phyloP scores from a whole-genome alignment of 2,888 invertebrate species.

The Caenorhabditis afra region DNA sequence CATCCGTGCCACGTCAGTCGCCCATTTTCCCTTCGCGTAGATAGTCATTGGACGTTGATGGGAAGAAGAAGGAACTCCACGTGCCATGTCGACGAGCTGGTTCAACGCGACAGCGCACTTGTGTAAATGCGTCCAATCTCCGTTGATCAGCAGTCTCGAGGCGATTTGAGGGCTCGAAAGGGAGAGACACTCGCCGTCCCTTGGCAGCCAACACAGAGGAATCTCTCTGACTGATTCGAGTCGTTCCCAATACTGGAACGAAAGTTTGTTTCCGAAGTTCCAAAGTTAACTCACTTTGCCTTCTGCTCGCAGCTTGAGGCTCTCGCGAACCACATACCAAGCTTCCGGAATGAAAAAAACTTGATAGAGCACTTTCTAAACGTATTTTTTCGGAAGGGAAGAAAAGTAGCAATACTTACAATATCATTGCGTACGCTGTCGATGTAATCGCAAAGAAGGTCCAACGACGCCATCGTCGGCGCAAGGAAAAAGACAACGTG shows the following conservation, averaged over 20 bases:
- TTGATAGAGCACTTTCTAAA: constrained; percentile 68
- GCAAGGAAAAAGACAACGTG: constrained; percentile 66
- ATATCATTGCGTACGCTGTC: constrained; percentile 56
- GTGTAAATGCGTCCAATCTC: constrained; percentile 68
- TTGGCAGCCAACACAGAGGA: constrained; percentile 69
- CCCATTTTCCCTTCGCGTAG: constrained; percentile 68
- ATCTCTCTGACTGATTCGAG: constrained; percentile 69
- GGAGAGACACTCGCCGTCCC: constrained; percentile 68
- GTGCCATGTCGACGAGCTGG: constrained; percentile 56
- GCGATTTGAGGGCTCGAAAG: constrained; percentile 64
- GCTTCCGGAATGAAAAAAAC: constrained; percentile 73
- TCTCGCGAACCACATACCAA: constrained; percentile 70
- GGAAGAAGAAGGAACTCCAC: constrained; percentile 31
- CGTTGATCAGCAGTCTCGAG: constrained; percentile 66
- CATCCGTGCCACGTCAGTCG: constrained; percentile 66
- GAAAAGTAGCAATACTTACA: constrained; percentile 14
- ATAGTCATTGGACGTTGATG: constrained; percentile 52
- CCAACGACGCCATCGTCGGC: constrained; percentile 61
- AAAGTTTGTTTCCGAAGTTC: background rate
- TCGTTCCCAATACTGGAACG: constrained; percentile 63
- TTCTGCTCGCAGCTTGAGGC: constrained; percentile 57
- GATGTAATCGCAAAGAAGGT: constrained; percentile 63
- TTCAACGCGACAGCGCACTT: constrained; percentile 64
- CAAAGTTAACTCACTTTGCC: constrained; percentile 45
- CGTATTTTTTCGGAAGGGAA: constrained; percentile 1